Evolutionary conservation across 1,140 invertebrate genomes (phyloP).

Genomic region (Aphis gossypii): DNA sequence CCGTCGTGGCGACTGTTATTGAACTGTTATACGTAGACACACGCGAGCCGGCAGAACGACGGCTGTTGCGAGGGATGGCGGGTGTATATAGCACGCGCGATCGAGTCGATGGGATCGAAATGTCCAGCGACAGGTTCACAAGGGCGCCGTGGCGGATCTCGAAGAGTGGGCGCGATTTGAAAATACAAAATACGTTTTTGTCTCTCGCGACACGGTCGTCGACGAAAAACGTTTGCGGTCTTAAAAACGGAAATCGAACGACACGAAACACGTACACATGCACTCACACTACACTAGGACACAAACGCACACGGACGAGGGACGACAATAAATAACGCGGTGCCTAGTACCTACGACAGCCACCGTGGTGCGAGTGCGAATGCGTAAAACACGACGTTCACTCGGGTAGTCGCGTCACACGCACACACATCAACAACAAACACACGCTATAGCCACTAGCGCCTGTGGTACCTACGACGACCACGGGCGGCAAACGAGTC

Average conservation of each 20-base stretch:
- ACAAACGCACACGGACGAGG: background rate
- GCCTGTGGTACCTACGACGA: background rate
- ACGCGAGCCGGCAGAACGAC: background rate
- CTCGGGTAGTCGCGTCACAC: conserved; percentile 7
- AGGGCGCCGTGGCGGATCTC: too few relatives aligned
- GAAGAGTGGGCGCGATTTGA: background rate
- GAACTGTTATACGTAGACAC: background rate
- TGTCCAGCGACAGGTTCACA: background rate
- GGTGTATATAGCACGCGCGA: background rate
- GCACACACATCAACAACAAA: conserved; percentile 35
- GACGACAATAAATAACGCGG: background rate
- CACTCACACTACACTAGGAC: background rate
- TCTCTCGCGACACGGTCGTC: background rate
- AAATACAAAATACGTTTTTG: background rate
- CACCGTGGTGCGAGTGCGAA: background rate
- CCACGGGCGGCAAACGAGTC: background rate
- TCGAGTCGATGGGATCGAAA: background rate
- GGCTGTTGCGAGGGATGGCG: background rate
- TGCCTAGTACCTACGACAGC: background rate
- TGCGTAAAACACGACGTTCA: conserved; percentile 47
- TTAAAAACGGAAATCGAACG: background rate
- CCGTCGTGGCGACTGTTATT: conserved; percentile 35
- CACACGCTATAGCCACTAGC: background rate
- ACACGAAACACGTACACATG: background rate
- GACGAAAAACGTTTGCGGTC: background rate